A percentile compares a stretch with the other conserved stretches of the same genome.
Evolutionary conservation across 2,113 vertebrate genomes (phyloP).

Genomic region (Eretmodus cyanostictus): DNA sequence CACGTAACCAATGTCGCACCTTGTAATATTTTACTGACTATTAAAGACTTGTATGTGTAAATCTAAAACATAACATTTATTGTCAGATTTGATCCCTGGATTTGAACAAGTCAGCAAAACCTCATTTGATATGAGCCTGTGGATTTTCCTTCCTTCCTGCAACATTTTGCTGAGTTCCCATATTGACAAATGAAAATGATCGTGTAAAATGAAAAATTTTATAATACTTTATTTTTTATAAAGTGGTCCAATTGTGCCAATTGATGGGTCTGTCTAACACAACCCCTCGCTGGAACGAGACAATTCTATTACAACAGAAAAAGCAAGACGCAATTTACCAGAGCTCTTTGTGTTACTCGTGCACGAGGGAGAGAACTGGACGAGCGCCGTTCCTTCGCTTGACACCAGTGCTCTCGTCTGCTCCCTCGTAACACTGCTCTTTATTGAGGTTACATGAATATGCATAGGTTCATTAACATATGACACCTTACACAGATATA

Average conservation of each 20-base stretch:
- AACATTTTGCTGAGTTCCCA: background rate
- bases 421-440: background rate
- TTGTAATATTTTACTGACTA: background rate
- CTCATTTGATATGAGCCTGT: background rate
- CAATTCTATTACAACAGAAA: background rate
- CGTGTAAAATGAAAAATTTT: background rate
- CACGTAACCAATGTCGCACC: rapidly evolving
- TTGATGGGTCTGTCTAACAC: background rate
- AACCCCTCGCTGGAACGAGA: rapidly evolving
- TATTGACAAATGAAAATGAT: background rate
- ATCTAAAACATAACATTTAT: background rate
- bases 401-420: background rate
- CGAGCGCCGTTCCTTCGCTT: rapidly evolving
- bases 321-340: background rate
- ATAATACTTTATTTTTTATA: background rate
- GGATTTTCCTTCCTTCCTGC: background rate
- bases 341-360: background rate
- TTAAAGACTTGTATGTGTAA: background rate
- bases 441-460: background rate
- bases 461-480: background rate
- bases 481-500: rapidly evolving
- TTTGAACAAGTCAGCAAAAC: background rate
- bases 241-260: background rate
- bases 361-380: background rate
- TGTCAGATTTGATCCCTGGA: background rate